A percentile compares a stretch with the other conserved stretches of the same genome.
phyloP scores from a whole-genome alignment of 1,140 invertebrate genomes.

The Drosophila kikkawai region DNA sequence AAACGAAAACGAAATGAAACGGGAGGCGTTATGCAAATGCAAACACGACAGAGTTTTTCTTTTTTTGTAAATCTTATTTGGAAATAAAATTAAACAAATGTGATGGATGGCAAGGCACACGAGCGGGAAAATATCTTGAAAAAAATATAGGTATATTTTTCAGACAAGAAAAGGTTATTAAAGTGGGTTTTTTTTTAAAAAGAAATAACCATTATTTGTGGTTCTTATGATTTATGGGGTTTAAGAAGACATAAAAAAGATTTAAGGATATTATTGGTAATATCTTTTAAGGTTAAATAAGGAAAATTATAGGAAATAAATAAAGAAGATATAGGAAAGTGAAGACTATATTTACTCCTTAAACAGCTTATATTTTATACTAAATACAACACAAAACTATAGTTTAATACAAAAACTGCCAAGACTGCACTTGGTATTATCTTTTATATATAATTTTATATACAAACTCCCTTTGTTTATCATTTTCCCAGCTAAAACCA shows the following conservation, averaged over 20 bases:
- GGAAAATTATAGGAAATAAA: no score
- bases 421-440: background rate
- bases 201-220: background rate
- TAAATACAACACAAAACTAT: background rate
- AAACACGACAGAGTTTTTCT: conserved; percentile 30
- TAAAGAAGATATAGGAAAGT: no score
- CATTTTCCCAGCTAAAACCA: background rate
- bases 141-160: background rate
- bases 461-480: background rate
- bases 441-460: background rate
- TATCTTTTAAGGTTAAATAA: no score
- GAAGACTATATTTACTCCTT: no score
- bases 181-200: background rate
- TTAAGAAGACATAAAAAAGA: background rate
- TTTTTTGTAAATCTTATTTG: conserved; percentile 15
- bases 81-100: conserved; percentile 46
- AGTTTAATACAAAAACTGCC: background rate
- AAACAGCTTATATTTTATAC: no score
- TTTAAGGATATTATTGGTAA: no score
- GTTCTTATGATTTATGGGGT: background rate
- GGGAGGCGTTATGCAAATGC: conserved; percentile 50
- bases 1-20: conserved; percentile 21
- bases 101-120: conserved; percentile 27
- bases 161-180: conserved; percentile 16
- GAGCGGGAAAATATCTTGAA: background rate